A percentile compares a stretch with the other conserved stretches of the same genome.
Conservation (phyloP, 2,797 vertebrate species). For the Holocentrus rufus region DNA sequence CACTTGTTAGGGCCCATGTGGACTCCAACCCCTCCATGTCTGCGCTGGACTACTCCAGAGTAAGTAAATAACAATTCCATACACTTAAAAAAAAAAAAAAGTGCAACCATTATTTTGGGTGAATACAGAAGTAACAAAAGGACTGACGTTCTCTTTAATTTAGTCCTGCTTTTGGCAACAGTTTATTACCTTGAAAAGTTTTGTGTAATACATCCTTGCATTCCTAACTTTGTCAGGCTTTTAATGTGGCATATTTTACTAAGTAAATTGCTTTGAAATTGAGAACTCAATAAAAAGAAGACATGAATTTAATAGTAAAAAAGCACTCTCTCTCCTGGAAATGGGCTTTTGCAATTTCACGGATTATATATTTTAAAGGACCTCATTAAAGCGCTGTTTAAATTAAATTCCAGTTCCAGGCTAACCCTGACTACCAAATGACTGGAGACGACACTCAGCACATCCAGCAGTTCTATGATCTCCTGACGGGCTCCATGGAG, state of each 20-base stretch:
- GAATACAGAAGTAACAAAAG: constrained; percentile 18
- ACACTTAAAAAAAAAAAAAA: constrained; percentile 2
- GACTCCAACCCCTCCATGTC: constrained; percentile 99
- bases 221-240: constrained; percentile 68
- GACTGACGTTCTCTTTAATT: constrained; percentile 54
- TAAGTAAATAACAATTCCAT: constrained; percentile 77
- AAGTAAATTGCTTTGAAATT: constrained; percentile 87
- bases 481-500: constrained; percentile 99
- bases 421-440: constrained; percentile 99
- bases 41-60: constrained; percentile 97
- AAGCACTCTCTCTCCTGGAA: constrained; percentile 80
- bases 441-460: constrained; percentile 97
- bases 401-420: constrained; percentile 97
- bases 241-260: constrained; percentile 77
- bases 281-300: constrained; percentile 86
- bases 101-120: constrained; percentile 1
- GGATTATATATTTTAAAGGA: constrained; percentile 94
- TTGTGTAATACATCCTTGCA: constrained; percentile 50
- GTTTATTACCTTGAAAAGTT: constrained; percentile 64
- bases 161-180: constrained; percentile 23
- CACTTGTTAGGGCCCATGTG: constrained; percentile 97
- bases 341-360: constrained; percentile 92
- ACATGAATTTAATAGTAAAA: constrained; percentile 87
- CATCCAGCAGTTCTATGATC: constrained; percentile 99
- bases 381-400: constrained; percentile 91